These are phyloP conservation scores for Cricetomys ansorgei DNA, from an alignment of 2,113 vertebrate genomes.

Conservation along the genomic window DNA sequence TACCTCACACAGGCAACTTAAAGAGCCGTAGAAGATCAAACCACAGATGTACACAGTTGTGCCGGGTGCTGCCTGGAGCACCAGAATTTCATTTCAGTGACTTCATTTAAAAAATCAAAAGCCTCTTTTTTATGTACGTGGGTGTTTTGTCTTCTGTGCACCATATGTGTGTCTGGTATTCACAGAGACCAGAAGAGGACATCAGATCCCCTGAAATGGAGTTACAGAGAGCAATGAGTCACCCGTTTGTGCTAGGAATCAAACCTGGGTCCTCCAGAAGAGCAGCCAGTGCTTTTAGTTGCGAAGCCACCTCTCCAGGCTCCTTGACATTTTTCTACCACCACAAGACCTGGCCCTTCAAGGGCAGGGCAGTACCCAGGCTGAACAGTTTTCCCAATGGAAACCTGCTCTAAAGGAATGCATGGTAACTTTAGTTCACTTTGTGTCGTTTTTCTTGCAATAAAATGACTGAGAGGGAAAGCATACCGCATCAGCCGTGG, in stretches of 20 bases:
- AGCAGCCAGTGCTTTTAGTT: not conserved
- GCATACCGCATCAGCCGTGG: not conserved
- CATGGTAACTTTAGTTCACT: not conserved
- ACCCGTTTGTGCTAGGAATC: not conserved
- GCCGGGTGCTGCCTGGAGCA: not conserved
- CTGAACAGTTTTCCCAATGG: not conserved
- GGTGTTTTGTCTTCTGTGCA: not conserved
- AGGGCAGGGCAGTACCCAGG: rapidly evolving
- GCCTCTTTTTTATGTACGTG: not conserved
- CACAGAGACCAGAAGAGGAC: not conserved
- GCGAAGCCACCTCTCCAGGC: not conserved
- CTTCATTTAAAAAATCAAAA: not conserved
- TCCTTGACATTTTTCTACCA: not conserved
- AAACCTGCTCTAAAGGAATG: not conserved
- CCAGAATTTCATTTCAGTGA: not conserved
- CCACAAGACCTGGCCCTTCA: not conserved
- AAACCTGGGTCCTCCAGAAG: not conserved
- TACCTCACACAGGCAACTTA: not conserved
- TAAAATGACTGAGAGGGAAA: not conserved
- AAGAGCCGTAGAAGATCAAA: not conserved
- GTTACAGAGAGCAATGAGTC: not conserved
- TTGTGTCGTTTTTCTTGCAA: not conserved
- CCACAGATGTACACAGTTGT: too few species aligned
- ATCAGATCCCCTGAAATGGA: not conserved
- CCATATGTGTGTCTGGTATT: not conserved